Conservation (phyloP, 2,797 vertebrate species). For the Melanotaenia boesemani region DNA sequence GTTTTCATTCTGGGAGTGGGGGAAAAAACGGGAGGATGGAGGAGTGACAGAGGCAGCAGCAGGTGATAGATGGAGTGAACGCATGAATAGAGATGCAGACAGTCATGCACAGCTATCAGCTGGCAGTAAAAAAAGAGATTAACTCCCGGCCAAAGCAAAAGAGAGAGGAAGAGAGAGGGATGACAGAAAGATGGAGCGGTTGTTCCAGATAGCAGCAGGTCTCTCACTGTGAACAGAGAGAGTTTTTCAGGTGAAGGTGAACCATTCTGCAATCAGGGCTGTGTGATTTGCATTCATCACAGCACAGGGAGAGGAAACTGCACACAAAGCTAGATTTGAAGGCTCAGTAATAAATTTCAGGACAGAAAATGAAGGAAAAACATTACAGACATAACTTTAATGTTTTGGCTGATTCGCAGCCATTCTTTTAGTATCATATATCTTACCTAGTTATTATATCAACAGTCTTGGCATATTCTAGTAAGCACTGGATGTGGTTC, state of each 20-base stretch:
- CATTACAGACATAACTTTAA: not conserved
- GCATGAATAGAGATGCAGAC: constrained; percentile 76
- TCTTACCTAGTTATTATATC: not conserved
- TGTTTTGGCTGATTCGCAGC: constrained; percentile 1
- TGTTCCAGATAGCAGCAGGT: constrained; percentile 78
- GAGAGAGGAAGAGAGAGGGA: constrained; percentile 49
- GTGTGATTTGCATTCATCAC: constrained; percentile 35
- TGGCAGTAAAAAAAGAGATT: constrained; percentile 73
- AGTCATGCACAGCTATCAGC: constrained; percentile 75
- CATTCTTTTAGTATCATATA: not conserved
- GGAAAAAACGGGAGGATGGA: constrained; percentile 23
- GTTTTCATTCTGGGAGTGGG: constrained; percentile 33
- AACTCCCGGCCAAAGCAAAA: constrained; percentile 61
- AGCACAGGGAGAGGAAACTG: constrained; percentile 8
- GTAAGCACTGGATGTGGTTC: not conserved
- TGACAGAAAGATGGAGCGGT: constrained; percentile 73
- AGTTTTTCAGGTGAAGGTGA: constrained; percentile 78
- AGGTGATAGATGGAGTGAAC: constrained; percentile 76
- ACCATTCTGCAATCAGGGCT: constrained; percentile 53
- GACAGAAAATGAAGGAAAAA: not conserved
- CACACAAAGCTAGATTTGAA: not conserved
- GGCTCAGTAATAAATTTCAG: not conserved
- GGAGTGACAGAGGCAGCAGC: constrained; percentile 66
- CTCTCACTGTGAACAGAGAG: constrained; percentile 67
- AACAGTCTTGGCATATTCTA: not conserved